Base-by-base conservation (phyloP, 1,140 invertebrate genomes). In the Mamestra configurata region DNA sequence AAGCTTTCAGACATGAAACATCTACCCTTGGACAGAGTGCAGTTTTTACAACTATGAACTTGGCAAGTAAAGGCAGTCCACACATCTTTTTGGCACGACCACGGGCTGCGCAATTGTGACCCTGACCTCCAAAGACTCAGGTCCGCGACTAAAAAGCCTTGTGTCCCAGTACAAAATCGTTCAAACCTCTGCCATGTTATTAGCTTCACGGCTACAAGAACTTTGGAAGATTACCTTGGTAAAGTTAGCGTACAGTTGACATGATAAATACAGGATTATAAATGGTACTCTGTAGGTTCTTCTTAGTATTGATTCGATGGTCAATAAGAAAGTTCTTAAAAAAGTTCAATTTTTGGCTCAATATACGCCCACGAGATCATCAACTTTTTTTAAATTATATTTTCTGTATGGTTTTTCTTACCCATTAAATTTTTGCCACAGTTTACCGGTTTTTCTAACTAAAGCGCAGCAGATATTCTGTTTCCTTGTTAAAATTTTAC, bases 91-190 rank as follows among this genome's bases (percentile, higher is more conserved):
- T 70, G 66, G 66, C 40, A 70, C 40, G 11, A 70, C 22, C 20
- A 46, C 35, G 4, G 18, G 40, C 7, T 27, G 46, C 43, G 10
- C 11, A 66, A 8, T 43, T 46, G 20, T 27, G 22, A 46, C 66
- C 66, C 43, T 70, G 66, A 70, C 66, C 66, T 70, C 18, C 40
- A 49, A 46, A 46, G n/a, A 6, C 22, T 3, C n/a, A 40, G 61
- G 61, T 40, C 35, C 18, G 18, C 40, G 13, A 46, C 66, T 70
- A 15, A 70, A 70, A 49, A 46, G 22, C 66, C 22, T 49, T 46
- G 66, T 49, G 40, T 49, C 27, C n/a, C 13, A 46, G 40, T 24
- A n/a, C 0, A 13, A 49, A 43, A 70, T 46, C 40, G 22, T 70
- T 27, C 22, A 24, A 70, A 24, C 7, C 13, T 8, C 22, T 70